These are phyloP conservation scores for Gallinago paraguaiae DNA, from an alignment of 2,113 vertebrate species.

Conservation along the genomic window DNA sequence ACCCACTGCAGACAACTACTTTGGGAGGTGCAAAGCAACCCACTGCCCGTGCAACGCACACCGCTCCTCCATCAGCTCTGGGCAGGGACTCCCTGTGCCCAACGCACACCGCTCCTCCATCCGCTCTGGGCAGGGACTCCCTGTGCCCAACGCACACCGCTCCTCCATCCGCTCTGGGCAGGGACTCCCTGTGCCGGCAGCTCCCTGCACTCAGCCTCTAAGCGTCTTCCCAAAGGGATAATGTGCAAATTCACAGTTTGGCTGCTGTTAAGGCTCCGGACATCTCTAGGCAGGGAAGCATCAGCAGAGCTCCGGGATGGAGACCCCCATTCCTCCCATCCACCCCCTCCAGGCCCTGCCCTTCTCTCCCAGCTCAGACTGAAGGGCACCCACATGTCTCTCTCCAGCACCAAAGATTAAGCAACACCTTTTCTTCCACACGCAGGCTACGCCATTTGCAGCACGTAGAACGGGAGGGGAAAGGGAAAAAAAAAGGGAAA, in stretches of 20 bases:
- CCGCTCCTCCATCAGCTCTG: not conserved
- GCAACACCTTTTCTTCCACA: not conserved
- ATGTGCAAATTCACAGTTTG: not conserved
- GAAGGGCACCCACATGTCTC: not conserved
- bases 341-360: too few species aligned
- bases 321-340: not conserved
- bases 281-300: not conserved
- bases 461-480: not conserved
- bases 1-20: not conserved
- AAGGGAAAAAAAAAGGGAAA: not conserved
- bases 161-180: not conserved
- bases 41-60: accelerated
- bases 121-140: not conserved
- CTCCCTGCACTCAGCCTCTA: not conserved
- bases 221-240: not conserved
- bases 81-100: accelerated
- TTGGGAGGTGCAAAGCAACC: not conserved
- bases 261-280: not conserved
- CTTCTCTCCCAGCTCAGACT: not conserved
- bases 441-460: not conserved
- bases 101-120: not conserved
- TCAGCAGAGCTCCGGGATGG: not conserved
- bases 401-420: not conserved
- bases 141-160: not conserved
- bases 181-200: accelerated